Conservation (phyloP, 2,113 vertebrate genomes). For the Lucifuga dentata region DNA sequence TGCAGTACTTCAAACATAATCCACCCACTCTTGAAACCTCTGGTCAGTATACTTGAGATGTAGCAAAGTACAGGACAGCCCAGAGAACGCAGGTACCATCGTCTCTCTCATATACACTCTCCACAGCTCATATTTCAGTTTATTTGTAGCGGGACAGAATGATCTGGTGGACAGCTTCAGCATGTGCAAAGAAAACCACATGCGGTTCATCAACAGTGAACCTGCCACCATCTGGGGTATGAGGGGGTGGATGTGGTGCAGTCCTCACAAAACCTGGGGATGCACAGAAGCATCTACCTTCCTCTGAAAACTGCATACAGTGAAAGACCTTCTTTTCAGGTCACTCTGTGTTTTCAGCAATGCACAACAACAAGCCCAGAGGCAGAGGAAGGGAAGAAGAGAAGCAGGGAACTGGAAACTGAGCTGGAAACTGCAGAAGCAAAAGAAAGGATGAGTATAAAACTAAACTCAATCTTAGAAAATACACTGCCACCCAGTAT, state of each 20-base stretch:
- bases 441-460: background rate
- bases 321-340: no score
- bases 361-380: no score
- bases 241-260: conserved; percentile 12
- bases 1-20: background rate
- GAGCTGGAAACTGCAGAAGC: conserved; percentile 26
- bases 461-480: conserved; percentile 22
- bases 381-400: no score
- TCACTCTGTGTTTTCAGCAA: no score
- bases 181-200: conserved; percentile 46
- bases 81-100: no score
- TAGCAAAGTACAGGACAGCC: no score
- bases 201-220: background rate
- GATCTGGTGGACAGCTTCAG: conserved; percentile 1
- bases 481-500: background rate
- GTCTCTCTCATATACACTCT: background rate
- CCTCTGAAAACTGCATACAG: no score
- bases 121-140: conserved; percentile 34
- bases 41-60: no score
- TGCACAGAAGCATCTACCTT: no score
- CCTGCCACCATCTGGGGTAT: background rate
- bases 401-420: no score
- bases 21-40: conserved; percentile 50
- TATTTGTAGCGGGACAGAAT: background rate
- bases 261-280: no score